phyloP scores from a whole-genome alignment of 2,797 vertebrate species.

The Pogonophryne albipinna region DNA sequence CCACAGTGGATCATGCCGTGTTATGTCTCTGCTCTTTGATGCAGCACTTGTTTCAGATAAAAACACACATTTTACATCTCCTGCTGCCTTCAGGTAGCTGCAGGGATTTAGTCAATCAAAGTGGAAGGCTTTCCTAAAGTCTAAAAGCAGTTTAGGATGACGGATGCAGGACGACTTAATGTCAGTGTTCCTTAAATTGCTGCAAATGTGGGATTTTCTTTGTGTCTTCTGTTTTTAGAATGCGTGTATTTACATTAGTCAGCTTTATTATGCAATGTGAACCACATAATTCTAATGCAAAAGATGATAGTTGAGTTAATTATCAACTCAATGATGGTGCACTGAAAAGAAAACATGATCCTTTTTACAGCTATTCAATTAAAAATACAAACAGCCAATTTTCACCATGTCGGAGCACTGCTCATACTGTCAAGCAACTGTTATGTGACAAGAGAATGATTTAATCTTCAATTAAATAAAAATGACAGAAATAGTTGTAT shows the following conservation, averaged over 20 bases:
- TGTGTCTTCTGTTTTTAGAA: background rate
- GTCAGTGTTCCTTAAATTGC: conserved; percentile 5
- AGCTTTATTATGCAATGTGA: background rate
- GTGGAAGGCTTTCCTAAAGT: conserved; percentile 12
- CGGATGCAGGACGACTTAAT: background rate
- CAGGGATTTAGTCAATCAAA: conserved; percentile 24
- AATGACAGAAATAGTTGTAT: background rate
- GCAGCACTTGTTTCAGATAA: conserved; percentile 20
- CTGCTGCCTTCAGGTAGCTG: conserved; percentile 39
- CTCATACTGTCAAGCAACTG: background rate
- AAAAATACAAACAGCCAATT: background rate
- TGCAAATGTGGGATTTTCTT: background rate
- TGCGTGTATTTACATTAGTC: conserved; percentile 8
- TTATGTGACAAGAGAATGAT: background rate
- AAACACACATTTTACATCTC: conserved; percentile 24
- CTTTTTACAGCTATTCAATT: conserved; percentile 1
- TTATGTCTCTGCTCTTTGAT: conserved; percentile 29
- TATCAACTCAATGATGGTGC: background rate
- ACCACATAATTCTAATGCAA: background rate
- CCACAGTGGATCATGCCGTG: conserved; percentile 14
- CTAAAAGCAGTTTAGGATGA: conserved; percentile 14
- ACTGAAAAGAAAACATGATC: background rate
- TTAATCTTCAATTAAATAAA: background rate
- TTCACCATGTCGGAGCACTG: background rate
- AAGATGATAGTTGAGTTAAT: background rate